phyloP scores from a whole-genome alignment of 2,888 invertebrate genomes.

The Euzetes globulus region DNA sequence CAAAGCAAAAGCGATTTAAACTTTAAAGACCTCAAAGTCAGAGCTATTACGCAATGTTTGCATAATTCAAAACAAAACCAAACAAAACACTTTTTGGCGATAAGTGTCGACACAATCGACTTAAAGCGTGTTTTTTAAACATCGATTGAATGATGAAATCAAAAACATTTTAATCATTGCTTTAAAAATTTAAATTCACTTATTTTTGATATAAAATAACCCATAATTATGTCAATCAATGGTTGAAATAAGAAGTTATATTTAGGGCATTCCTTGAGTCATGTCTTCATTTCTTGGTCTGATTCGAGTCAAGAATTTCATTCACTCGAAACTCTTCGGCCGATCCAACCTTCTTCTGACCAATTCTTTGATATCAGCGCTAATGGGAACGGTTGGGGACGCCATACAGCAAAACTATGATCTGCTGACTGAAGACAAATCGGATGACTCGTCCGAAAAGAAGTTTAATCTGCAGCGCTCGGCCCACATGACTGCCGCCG shows the following conservation, averaged over 20 bases:
- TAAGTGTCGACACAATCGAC: not conserved
- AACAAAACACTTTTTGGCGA: not conserved
- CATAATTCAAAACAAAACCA: too few relatives aligned
- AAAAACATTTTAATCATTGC: not conserved
- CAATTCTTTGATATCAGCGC: constrained; percentile 67
- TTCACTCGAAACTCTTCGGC: constrained; percentile 42
- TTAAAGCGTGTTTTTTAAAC: not conserved
- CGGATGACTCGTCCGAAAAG: constrained; percentile 46
- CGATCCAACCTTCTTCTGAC: constrained; percentile 64
- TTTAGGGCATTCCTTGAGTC: not conserved
- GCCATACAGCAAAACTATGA: constrained; percentile 72
- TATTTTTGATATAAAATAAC: not conserved
- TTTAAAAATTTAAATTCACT: not conserved
- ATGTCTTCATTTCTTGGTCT: not conserved
- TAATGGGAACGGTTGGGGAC: constrained; percentile 70
- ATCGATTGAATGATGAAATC: constrained; percentile 3
- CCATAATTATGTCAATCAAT: not conserved
- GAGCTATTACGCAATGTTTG: not conserved
- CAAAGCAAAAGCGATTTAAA: not conserved
- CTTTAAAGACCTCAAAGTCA: not conserved
- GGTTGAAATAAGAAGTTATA: too few relatives aligned
- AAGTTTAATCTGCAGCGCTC: constrained; percentile 55
- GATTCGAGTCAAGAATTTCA: not conserved
- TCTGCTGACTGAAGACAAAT: constrained; percentile 43
- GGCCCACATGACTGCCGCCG: constrained; percentile 67